phyloP scores from a whole-genome alignment of 2,113 vertebrate species.

The Oryzias woworae region DNA sequence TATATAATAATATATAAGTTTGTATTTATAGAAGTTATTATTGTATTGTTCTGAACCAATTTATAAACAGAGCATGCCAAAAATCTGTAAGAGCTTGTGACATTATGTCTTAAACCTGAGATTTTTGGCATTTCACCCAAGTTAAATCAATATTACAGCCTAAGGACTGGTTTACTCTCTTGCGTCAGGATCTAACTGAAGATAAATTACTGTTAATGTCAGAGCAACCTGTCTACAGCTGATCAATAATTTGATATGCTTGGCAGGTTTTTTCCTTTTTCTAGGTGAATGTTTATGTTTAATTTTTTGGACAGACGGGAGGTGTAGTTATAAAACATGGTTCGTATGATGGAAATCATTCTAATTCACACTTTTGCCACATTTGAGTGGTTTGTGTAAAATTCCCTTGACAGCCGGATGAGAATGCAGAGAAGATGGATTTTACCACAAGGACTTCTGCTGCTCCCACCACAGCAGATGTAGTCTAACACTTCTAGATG shows the following conservation, averaged over 20 bases:
- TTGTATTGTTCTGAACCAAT: neutral
- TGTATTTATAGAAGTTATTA: too few species aligned
- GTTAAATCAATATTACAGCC: neutral
- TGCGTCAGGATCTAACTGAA: neutral
- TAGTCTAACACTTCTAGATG: constrained; percentile 12
- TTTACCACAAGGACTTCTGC: constrained; percentile 4
- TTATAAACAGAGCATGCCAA: too few species aligned
- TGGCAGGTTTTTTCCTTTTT: neutral
- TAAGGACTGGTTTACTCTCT: neutral
- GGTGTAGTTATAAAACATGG: neutral
- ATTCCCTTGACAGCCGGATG: constrained; percentile 52
- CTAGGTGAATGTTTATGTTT: neutral
- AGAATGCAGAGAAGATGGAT: constrained; percentile 31
- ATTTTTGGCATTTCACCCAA: too few species aligned
- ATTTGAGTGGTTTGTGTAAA: constrained; percentile 44
- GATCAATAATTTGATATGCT: neutral
- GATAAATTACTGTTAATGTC: neutral
- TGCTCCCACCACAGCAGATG: constrained; percentile 6
- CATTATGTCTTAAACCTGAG: too few species aligned
- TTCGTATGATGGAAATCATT: constrained; percentile 30
- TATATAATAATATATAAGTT: too few species aligned
- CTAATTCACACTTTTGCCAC: constrained; percentile 31
- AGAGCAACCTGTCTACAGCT: too few species aligned
- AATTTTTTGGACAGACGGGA: constrained; percentile 10
- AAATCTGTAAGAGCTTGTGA: too few species aligned